phyloP scores from a whole-genome alignment of 2,113 vertebrate species.

The Cheirogaleus medius region DNA sequence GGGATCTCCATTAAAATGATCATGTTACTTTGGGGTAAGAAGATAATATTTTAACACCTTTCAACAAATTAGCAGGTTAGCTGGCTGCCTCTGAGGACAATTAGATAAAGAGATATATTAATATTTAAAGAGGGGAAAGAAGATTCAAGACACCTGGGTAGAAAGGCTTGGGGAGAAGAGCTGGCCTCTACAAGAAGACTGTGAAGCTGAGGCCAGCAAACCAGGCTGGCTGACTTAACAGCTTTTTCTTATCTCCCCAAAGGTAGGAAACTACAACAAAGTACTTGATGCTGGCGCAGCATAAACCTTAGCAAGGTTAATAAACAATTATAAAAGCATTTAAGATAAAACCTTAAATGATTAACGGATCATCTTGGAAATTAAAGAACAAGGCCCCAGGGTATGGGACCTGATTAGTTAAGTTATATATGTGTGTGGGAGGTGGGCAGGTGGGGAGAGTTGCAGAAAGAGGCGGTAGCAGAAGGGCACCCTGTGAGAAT shows the following conservation, averaged over 20 bases:
- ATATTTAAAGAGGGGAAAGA: not conserved
- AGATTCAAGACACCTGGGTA: not conserved
- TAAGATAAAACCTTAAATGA: conserved; percentile 33
- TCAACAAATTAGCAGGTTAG: not conserved
- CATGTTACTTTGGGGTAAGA: not conserved
- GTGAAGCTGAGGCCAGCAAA: not conserved
- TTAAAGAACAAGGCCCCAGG: not conserved
- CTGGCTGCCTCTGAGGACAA: not conserved
- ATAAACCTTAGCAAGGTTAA: not conserved
- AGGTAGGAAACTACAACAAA: not conserved
- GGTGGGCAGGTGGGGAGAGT: not conserved
- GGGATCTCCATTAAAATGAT: not conserved
- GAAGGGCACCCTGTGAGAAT: not conserved
- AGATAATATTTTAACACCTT: not conserved
- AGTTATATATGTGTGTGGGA: not conserved
- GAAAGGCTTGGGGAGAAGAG: not conserved
- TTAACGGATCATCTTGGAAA: conserved; percentile 30
- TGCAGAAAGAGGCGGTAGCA: not conserved
- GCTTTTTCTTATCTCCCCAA: not conserved
- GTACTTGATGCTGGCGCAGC: not conserved
- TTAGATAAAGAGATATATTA: not conserved
- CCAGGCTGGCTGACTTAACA: not conserved
- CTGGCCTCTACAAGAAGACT: not conserved
- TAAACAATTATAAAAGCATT: not conserved
- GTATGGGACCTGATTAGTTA: not conserved